Base-by-base conservation (phyloP, 2,888 invertebrate species). In the Cantharis rustica region DNA sequence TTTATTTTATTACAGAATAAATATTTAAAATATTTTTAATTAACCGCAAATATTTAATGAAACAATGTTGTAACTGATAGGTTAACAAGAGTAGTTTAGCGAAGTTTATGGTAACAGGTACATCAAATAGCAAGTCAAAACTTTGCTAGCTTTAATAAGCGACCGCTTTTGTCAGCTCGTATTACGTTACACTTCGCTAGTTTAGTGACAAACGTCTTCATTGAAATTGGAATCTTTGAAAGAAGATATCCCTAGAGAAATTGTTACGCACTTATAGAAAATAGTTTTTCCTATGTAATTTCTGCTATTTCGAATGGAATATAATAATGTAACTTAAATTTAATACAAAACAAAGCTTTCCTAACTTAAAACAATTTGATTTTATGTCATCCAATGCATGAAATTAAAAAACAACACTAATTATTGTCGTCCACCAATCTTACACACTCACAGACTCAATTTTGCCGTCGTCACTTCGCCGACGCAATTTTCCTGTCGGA, bases 171-270 rank as follows among this genome's bases (percentile, higher is more conserved):
- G 47, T 47, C 47, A n/a, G 7, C 47, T 47, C 47, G 47, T 47
- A n/a, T 47, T 64, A 64, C 72, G 66, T 72, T 72, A 72, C 72
- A 72, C 47, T 72, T 64, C 66, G 72, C 72, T 66, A 72, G 72
- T 72, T 72, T 66, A 72, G 66, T 26, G 27, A 27, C 64, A 31
- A 72, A 63, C 71, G 47, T 17, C 72, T 66, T 72, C 72, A 72
- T 66, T 66, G 72, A 72, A 72, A 72, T 64, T 27, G 64, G 71
- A 71, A 31, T 31, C 71, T 13, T 7, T n/a, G 47, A 47, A 47
- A 47, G 31, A n/a, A 47, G 26, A 16, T 72, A 31, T 20, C 71
- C 71, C 66, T 17, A 47, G 72, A 66, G 72, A 47, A 47, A 66
- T 72, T 71, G 64, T 10, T 26, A 26, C 13, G 31, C 66, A 47